Percentiles rank a stretch among this genome's conserved stretches.
Evolutionary conservation across 2,888 invertebrate genomes (phyloP).

Genomic region (Sthenelais limicola): DNA sequence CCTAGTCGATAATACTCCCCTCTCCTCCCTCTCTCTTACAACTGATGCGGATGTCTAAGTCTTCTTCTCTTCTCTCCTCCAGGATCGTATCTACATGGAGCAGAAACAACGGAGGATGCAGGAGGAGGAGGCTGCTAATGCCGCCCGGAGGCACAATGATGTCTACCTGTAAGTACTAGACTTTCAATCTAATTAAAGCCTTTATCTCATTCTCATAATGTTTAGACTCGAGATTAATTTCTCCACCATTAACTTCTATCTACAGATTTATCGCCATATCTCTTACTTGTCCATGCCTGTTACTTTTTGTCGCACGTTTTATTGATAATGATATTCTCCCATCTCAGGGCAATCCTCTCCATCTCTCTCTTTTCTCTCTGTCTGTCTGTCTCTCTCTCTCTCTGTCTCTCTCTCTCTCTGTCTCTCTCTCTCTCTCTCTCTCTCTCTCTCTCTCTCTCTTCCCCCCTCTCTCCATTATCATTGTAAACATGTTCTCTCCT

Average conservation of each 20-base stretch:
- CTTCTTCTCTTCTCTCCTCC: constrained; percentile 68
- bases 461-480: neutral
- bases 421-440: neutral
- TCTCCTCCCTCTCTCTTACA: too few relatives aligned
- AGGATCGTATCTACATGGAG: constrained; percentile 83
- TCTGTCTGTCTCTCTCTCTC: neutral
- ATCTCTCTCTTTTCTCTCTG: neutral
- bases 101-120: constrained; percentile 93
- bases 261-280: neutral
- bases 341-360: neutral
- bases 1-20: too few relatives aligned
- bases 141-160: constrained; percentile 93
- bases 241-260: neutral
- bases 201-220: neutral
- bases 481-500: too few relatives aligned
- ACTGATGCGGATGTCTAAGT: too few relatives aligned
- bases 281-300: neutral
- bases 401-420: neutral
- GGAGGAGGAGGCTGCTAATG: constrained; percentile 93
- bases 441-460: neutral
- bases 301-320: neutral
- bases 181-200: neutral
- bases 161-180: constrained; percentile 85
- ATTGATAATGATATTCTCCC: neutral
- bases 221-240: too few relatives aligned